Conservation (phyloP, 2,888 invertebrate species). For the Stenurella melanura region DNA sequence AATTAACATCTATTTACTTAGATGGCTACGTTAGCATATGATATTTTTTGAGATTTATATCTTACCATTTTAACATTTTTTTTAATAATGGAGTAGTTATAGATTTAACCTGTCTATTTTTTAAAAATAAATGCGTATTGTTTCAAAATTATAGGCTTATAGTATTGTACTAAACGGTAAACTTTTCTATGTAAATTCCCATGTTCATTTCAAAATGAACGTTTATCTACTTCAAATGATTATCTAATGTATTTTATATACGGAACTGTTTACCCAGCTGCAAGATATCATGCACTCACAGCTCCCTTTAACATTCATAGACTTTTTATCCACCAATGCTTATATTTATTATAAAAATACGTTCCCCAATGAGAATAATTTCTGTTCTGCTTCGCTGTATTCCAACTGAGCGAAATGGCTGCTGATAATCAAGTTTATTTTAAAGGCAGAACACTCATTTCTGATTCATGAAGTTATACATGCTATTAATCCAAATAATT, state of each 20-base stretch:
- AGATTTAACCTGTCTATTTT: not conserved
- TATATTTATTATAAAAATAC: not conserved
- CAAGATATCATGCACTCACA: slow-evolving; percentile 10
- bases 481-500: no score
- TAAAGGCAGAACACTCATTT: no score
- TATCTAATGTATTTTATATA: slow-evolving; percentile 28
- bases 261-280: slow-evolving; percentile 34
- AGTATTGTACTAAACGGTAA: no score
- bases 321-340: slow-evolving; percentile 21
- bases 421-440: not conserved
- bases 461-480: no score
- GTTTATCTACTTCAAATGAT: not conserved
- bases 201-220: slow-evolving; percentile 12
- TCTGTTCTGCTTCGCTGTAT: not conserved
- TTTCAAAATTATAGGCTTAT: no score
- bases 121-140: no score
- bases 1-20: not conserved
- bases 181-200: not conserved
- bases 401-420: not conserved
- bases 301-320: slow-evolving; percentile 23
- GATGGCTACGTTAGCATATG: not conserved
- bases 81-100: not conserved
- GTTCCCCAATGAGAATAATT: slow-evolving; percentile 21
- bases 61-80: no score
- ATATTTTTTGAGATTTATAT: not conserved